Percentiles rank a stretch among this genome's conserved stretches.
Conservation (phyloP, 2,888 invertebrate genomes). For the Macrosiphum euphorbiae region DNA sequence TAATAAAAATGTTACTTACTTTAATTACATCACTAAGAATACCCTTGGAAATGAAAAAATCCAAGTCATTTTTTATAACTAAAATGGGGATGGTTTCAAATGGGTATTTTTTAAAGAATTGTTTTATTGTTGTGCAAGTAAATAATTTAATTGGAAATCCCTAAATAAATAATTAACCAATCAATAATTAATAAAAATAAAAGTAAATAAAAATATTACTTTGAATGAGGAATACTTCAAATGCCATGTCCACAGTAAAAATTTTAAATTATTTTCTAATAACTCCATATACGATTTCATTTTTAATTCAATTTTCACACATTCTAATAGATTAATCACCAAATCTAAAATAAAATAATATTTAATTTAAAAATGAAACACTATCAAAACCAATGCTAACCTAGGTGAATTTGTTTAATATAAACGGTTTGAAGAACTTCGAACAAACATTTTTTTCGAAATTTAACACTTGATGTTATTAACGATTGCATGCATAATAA, state of each 20-base stretch:
- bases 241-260: slow-evolving; percentile 73
- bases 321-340: slow-evolving; percentile 72
- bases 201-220: slow-evolving; percentile 33
- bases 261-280: slow-evolving; percentile 72
- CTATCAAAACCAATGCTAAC: slow-evolving; percentile 43
- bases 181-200: slow-evolving; percentile 23
- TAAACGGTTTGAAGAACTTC: slow-evolving; percentile 73
- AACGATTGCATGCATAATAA: slow-evolving; percentile 74
- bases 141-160: slow-evolving; percentile 61
- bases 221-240: slow-evolving; percentile 67
- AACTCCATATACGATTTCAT: slow-evolving; percentile 69
- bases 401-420: slow-evolving; percentile 70
- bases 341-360: slow-evolving; percentile 68
- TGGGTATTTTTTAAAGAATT: slow-evolving; percentile 48
- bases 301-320: slow-evolving; percentile 69
- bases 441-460: slow-evolving; percentile 74
- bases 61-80: slow-evolving; percentile 41
- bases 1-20: slow-evolving; percentile 30
- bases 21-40: neutral
- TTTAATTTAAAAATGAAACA: neutral
- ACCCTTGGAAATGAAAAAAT: slow-evolving; percentile 17
- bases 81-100: slow-evolving; percentile 59
- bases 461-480: slow-evolving; percentile 72
- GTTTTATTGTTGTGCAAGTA: slow-evolving; percentile 33
- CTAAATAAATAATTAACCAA: slow-evolving; percentile 33